A percentile compares a stretch with the other conserved stretches of the same genome.
Evolutionary conservation across 2,888 invertebrate genomes (phyloP).

Genomic region (Agonopterix heracliana): DNA sequence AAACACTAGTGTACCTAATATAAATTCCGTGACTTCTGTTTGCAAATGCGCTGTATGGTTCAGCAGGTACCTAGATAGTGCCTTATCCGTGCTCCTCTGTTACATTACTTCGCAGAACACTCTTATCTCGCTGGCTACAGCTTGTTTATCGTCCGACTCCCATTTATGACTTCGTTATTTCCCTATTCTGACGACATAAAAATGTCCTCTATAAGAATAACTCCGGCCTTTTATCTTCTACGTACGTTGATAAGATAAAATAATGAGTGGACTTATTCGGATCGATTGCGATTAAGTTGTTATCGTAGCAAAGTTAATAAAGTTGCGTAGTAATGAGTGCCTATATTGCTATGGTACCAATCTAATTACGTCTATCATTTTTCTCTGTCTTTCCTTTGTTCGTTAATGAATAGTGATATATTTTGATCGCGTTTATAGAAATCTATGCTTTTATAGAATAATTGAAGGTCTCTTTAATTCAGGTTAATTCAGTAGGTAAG

Average conservation of each 20-base stretch:
- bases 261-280: conserved; percentile 62
- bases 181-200: conserved; percentile 70
- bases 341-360: conserved; percentile 12
- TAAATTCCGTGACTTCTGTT: too few species aligned
- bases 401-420: background rate
- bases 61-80: too few species aligned
- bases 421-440: too few species aligned
- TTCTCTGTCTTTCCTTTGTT: conserved; percentile 5
- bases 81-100: conserved; percentile 25
- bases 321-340: conserved; percentile 27
- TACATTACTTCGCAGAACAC: conserved; percentile 43
- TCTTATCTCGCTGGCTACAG: conserved; percentile 59
- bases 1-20: too few species aligned
- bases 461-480: too few species aligned
- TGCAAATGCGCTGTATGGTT: too few species aligned
- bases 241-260: conserved; percentile 65
- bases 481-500: too few species aligned
- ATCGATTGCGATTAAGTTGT: conserved; percentile 60
- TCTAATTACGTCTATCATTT: conserved; percentile 9
- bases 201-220: conserved; percentile 67
- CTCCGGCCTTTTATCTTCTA: conserved; percentile 57
- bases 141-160: conserved; percentile 67
- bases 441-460: too few species aligned
- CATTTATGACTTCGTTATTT: conserved; percentile 72
- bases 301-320: conserved; percentile 51